Percentiles rank a stretch among this genome's conserved stretches.
Evolutionary conservation across 2,113 vertebrate genomes (phyloP).

Genomic region (Hyaena hyaena): DNA sequence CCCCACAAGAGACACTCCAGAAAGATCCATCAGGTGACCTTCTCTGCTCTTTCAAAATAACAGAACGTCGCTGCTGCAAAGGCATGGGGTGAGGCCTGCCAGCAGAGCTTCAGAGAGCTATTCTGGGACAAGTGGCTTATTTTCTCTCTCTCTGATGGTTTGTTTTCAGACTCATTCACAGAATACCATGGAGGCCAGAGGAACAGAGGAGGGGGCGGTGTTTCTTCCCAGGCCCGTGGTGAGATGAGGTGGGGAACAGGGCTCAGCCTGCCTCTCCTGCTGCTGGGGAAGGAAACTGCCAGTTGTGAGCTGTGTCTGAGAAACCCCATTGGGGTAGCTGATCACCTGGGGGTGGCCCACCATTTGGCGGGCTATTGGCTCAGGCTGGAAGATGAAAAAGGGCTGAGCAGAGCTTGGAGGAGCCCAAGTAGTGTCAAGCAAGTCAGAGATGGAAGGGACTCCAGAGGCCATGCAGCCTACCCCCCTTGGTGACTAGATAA

Average conservation of each 20-base stretch:
- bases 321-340: background rate
- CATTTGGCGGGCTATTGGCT: background rate
- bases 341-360: background rate
- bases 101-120: constrained; percentile 27
- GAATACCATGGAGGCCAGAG: constrained; percentile 48
- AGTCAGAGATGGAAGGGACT: background rate
- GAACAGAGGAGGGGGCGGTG: background rate
- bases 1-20: background rate
- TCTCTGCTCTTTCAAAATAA: background rate
- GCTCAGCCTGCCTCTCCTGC: rapidly evolving
- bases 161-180: constrained; percentile 71
- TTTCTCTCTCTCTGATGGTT: constrained; percentile 64
- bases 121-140: constrained; percentile 68
- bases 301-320: background rate
- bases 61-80: background rate
- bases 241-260: background rate
- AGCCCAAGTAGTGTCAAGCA: background rate
- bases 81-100: rapidly evolving
- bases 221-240: too few relatives aligned
- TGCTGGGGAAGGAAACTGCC: background rate
- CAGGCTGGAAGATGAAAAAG: background rate
- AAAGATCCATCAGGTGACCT: background rate
- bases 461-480: background rate
- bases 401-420: background rate
- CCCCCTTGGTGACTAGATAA: background rate